A percentile compares a stretch with the other conserved stretches of the same genome.
phyloP scores from a whole-genome alignment of 2,797 vertebrate species.

The Oryzias sinensis region DNA sequence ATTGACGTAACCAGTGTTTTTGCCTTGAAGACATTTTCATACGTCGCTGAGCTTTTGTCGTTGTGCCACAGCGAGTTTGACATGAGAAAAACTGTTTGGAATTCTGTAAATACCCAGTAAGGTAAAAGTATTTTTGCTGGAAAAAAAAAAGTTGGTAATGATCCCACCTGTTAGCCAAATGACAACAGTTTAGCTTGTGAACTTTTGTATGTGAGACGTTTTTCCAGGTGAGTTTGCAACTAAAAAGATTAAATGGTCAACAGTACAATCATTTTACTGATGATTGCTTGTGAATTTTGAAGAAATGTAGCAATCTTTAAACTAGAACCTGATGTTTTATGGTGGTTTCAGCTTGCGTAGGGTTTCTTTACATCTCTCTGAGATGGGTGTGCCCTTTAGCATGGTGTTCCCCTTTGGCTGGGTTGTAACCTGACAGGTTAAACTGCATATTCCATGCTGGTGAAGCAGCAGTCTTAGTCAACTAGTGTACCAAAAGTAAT shows the following conservation, averaged over 20 bases:
- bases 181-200: too few species aligned
- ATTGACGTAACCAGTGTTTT: conserved; percentile 47
- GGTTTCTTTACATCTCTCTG: background rate
- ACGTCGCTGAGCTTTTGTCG: conserved; percentile 34
- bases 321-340: too few species aligned
- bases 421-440: conserved; percentile 43
- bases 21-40: conserved; percentile 35
- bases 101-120: conserved; percentile 2
- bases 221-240: too few species aligned
- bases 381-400: conserved; percentile 26
- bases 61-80: background rate
- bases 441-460: conserved; percentile 17
- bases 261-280: too few species aligned
- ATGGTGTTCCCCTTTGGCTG: conserved; percentile 9
- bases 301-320: too few species aligned
- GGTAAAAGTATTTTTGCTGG: too few species aligned
- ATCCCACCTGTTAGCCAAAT: too few species aligned
- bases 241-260: too few species aligned
- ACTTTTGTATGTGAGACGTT: too few species aligned
- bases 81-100: conserved; percentile 13
- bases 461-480: conserved; percentile 27
- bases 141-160: too few species aligned
- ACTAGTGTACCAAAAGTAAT: conserved; percentile 15
- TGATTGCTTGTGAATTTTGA: too few species aligned
- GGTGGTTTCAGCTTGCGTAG: too few species aligned